phyloP scores from a whole-genome alignment of 1,140 invertebrate species.

The Triops cancriformis region DNA sequence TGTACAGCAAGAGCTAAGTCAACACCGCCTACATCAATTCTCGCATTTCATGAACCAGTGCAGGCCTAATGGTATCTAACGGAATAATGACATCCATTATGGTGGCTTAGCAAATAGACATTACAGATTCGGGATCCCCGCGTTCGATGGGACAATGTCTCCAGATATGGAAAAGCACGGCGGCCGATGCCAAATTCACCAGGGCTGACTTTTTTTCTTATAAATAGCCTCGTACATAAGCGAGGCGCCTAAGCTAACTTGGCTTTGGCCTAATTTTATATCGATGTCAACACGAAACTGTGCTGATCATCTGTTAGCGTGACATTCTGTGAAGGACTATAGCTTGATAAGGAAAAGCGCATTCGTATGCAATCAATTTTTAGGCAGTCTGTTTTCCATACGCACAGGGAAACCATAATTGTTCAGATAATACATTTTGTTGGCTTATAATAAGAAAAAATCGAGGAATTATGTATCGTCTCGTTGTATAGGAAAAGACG shows the following conservation, averaged over 20 bases:
- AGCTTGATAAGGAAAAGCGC: too few species aligned
- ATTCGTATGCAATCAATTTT: too few species aligned
- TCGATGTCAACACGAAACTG: not conserved
- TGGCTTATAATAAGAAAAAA: too few species aligned
- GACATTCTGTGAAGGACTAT: too few species aligned
- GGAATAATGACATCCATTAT: not conserved
- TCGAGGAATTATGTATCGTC: too few species aligned
- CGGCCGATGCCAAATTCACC: not conserved
- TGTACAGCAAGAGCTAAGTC: not conserved
- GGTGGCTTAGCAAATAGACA: not conserved
- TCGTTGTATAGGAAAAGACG: too few species aligned
- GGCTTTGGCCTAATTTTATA: not conserved
- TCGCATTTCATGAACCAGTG: not conserved
- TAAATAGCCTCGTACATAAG: not conserved
- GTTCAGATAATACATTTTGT: too few species aligned
- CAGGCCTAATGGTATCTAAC: not conserved
- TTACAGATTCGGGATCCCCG: not conserved
- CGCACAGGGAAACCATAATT: too few species aligned
- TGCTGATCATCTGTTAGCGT: too few species aligned
- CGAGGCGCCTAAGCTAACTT: not conserved
- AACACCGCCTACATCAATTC: not conserved
- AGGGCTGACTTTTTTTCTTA: not conserved
- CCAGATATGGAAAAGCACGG: not conserved
- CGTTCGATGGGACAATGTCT: not conserved
- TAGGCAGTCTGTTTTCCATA: too few species aligned